phyloP scores from a whole-genome alignment of 2,113 vertebrate genomes.

The Festucalex cinctus region DNA sequence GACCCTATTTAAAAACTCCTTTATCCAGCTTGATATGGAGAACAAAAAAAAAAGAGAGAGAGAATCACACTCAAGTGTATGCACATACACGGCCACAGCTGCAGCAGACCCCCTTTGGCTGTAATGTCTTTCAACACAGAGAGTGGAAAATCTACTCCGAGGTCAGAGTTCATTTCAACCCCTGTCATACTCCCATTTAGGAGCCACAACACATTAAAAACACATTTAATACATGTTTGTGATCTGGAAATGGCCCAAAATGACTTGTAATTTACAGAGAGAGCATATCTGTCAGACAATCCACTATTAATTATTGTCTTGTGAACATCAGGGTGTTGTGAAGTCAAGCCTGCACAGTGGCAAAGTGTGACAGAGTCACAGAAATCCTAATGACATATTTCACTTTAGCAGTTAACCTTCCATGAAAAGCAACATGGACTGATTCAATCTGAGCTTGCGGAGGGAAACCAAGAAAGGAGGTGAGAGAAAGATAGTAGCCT shows the following conservation, averaged over 20 bases:
- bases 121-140: constrained; percentile 41
- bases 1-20: constrained; percentile 63
- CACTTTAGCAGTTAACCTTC: constrained; percentile 48
- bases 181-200: constrained; percentile 41
- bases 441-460: constrained; percentile 50
- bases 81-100: constrained; percentile 21
- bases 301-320: background rate
- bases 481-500: constrained; percentile 61
- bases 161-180: constrained; percentile 49
- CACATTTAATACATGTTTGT: constrained; percentile 4
- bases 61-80: constrained; percentile 17
- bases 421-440: constrained; percentile 54
- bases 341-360: constrained; percentile 11
- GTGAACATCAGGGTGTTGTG: background rate
- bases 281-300: constrained; percentile 1
- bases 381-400: constrained; percentile 48
- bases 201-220: constrained; percentile 6
- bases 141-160: constrained; percentile 48
- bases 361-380: constrained; percentile 18
- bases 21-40: constrained; percentile 55
- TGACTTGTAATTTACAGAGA: constrained; percentile 6
- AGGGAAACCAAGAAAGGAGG: constrained; percentile 21
- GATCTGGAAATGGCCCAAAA: constrained; percentile 1
- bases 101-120: constrained; percentile 51
- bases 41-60: background rate